Conservation (phyloP, 2,797 vertebrate species). For the Gallinago nigripennis region DNA sequence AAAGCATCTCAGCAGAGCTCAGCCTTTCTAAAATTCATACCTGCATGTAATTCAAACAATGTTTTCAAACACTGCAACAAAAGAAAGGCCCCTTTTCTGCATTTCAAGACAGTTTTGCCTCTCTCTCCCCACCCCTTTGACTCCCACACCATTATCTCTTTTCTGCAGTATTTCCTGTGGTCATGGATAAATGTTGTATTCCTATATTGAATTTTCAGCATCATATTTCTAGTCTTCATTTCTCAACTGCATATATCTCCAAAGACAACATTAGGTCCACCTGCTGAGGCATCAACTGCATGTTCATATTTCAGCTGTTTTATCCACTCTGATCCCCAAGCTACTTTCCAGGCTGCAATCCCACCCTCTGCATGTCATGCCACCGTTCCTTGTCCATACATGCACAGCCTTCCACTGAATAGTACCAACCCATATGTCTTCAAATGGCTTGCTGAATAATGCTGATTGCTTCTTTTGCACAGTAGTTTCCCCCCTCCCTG, state of each 20-base stretch:
- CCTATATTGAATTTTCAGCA: not conserved
- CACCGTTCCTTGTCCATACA: not conserved
- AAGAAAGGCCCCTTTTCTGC: not conserved
- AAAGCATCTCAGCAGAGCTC: not conserved
- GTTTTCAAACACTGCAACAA: not conserved
- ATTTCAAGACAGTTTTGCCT: not conserved
- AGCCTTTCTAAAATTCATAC: not conserved
- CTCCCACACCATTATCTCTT: not conserved
- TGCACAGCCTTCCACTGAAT: not conserved
- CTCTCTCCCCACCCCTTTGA: accelerated
- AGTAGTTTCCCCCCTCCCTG: not conserved
- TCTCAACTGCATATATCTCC: not conserved
- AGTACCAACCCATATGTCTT: not conserved
- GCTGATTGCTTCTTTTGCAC: not conserved
- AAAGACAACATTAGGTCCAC: not conserved
- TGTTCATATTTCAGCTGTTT: not conserved
- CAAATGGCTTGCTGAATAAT: not conserved
- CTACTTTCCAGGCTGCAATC: not conserved
- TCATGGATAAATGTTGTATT: not conserved
- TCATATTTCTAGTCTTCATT: not conserved
- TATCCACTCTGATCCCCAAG: not conserved
- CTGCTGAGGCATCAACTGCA: not conserved
- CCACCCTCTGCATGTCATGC: not conserved
- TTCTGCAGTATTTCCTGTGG: not conserved
- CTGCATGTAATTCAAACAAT: not conserved